phyloP scores from a whole-genome alignment of 2,797 vertebrate genomes.

The Philypnodon macrostomus region DNA sequence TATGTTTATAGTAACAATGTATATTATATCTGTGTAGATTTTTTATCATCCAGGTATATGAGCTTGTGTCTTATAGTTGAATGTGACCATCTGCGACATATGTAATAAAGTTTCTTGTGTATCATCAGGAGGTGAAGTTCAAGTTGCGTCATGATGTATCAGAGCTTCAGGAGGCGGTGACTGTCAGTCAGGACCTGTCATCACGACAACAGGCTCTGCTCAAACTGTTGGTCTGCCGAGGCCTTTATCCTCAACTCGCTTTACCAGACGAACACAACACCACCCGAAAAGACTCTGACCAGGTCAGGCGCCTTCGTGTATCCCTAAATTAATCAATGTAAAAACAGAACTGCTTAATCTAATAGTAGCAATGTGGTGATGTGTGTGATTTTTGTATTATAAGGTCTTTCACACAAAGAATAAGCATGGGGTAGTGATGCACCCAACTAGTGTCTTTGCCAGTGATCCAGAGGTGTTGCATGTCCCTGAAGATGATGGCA shows the following conservation, averaged over 20 bases:
- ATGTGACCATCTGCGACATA: too few relatives aligned
- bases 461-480: slow-evolving; percentile 83
- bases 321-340: neutral
- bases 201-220: slow-evolving; percentile 78
- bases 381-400: slow-evolving; percentile 2
- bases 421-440: slow-evolving; percentile 88
- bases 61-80: too few relatives aligned
- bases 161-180: slow-evolving; percentile 78
- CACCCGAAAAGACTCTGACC: slow-evolving; percentile 88
- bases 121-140: slow-evolving; percentile 88
- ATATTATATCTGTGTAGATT: too few relatives aligned
- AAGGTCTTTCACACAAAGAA: slow-evolving; percentile 90
- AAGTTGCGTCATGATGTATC: slow-evolving; percentile 86
- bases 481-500: slow-evolving; percentile 50
- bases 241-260: slow-evolving; percentile 90
- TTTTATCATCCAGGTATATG: too few relatives aligned
- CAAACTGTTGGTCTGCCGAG: slow-evolving; percentile 85
- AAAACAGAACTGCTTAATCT: neutral
- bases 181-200: slow-evolving; percentile 72
- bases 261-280: slow-evolving; percentile 85
- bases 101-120: neutral
- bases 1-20: too few relatives aligned
- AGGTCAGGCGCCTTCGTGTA: slow-evolving; percentile 64
- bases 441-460: slow-evolving; percentile 88
- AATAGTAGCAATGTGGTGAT: neutral